Conservation (phyloP, 2,797 vertebrate genomes). For the Pangasius sanitwongsei region DNA sequence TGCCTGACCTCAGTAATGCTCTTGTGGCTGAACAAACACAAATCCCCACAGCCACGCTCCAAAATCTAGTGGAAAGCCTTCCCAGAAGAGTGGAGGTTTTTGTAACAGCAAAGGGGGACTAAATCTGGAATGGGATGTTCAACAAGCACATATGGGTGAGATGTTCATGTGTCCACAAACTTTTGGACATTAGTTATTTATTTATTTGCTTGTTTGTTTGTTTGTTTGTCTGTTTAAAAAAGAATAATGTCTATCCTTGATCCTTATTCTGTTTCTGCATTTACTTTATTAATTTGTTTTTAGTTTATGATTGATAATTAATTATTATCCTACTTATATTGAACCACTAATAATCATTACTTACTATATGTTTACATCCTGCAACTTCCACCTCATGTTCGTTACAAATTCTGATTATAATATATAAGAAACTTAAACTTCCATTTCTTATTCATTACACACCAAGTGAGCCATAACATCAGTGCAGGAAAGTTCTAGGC, state of each 20-base stretch:
- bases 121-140: neutral
- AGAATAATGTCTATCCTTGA: too few relatives aligned
- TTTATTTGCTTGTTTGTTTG: neutral
- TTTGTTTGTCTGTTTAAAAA: too few relatives aligned
- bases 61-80: too few relatives aligned
- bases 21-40: neutral
- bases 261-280: neutral
- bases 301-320: too few relatives aligned
- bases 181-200: neutral
- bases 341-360: neutral
- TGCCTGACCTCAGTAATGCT: neutral
- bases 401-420: constrained; percentile 31
- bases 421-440: constrained; percentile 38
- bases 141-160: neutral
- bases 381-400: neutral
- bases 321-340: neutral
- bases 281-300: neutral
- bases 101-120: neutral
- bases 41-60: too few relatives aligned
- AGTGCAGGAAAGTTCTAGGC: constrained; percentile 27
- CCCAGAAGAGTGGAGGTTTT: too few relatives aligned
- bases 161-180: too few relatives aligned
- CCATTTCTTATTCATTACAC: constrained; percentile 60
- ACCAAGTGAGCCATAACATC: constrained; percentile 44
- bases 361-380: neutral